These are phyloP conservation scores for Ceyx cyanopectus DNA, from an alignment of 2,113 vertebrate species.

Conservation along the genomic window DNA sequence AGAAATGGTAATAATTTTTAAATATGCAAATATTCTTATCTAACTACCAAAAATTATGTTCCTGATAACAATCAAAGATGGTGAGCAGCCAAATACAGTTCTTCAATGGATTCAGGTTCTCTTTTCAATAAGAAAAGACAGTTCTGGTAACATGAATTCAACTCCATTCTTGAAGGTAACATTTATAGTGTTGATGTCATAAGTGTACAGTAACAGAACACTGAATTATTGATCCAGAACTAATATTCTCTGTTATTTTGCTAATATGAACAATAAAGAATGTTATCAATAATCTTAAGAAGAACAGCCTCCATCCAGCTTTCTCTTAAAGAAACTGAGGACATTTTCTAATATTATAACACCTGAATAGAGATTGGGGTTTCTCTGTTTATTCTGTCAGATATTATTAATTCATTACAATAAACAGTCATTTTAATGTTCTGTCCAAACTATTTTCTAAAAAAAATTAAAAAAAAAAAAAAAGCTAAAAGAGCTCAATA, in stretches of 20 bases:
- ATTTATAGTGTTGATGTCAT: background rate
- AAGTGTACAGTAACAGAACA: background rate
- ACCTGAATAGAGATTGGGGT: background rate
- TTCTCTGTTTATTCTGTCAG: background rate
- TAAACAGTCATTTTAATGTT: background rate
- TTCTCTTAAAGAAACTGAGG: background rate
- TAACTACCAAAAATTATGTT: background rate
- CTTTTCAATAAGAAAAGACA: background rate
- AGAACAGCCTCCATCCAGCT: background rate
- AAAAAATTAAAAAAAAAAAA: background rate
- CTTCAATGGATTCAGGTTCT: background rate
- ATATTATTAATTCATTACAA: background rate
- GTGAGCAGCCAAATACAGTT: background rate
- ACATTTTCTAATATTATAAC: background rate
- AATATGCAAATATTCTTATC: background rate
- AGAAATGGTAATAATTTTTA: background rate
- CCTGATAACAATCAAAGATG: background rate
- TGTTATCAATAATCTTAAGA: background rate
- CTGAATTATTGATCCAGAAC: background rate
- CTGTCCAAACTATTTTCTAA: background rate
- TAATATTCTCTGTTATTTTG: background rate
- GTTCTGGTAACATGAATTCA: background rate
- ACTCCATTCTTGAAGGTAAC: background rate
- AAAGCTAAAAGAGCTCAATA: background rate
- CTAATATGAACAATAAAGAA: background rate